Base-by-base conservation (phyloP, 2,888 invertebrate species). In the Hetaerina titia region DNA sequence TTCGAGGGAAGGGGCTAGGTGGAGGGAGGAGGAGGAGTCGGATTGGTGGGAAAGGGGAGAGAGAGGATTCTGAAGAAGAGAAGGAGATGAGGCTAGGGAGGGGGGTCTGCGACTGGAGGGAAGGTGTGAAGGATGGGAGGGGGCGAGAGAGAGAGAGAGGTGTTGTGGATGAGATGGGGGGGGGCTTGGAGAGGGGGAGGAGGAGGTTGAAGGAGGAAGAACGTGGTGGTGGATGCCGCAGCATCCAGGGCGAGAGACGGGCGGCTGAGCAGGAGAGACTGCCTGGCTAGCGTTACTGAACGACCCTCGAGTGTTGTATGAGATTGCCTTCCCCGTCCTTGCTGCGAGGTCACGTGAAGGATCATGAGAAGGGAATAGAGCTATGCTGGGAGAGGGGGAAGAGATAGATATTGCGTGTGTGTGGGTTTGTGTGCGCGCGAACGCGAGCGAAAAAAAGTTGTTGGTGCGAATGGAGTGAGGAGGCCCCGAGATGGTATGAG, bases 281-380 rank as follows among this genome's bases (percentile, higher is more conserved):
- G 92, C 92, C 74, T 92, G 92, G 92, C 92, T 92, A 92, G 92
- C 92, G 92, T 92, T 90, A 90, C 90, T 45, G 81, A 92, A 92
- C 69, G 92, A 92, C 92, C 92, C 92, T 92, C 92, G 92, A 69
- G 92, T 74, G 69, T 92, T 74, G 92, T 92, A 92, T 92, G 92
- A 92, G 92, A 92, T 92, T 92, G 92, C 92, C 69, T 64, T 69
- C 63, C 69, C 64, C 92, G 92, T 92, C 92, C 92, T 92, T 92
- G 92, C 69, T 57, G 69, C 92, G 92, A 92, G 92, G 92, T 74
- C 92, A 92, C 92, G 92, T 56, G 92, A 69, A 69, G 92, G 69
- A 74, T 56, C 69, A 74, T 92, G 74, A 69, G 92, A 25, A 92
- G 92, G 92, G 92, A 92, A 92, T 69, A 69, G 63, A 31, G 69